A percentile compares a stretch with the other conserved stretches of the same genome.
Conservation (phyloP, 2,888 invertebrate species). For the Boloria selene region DNA sequence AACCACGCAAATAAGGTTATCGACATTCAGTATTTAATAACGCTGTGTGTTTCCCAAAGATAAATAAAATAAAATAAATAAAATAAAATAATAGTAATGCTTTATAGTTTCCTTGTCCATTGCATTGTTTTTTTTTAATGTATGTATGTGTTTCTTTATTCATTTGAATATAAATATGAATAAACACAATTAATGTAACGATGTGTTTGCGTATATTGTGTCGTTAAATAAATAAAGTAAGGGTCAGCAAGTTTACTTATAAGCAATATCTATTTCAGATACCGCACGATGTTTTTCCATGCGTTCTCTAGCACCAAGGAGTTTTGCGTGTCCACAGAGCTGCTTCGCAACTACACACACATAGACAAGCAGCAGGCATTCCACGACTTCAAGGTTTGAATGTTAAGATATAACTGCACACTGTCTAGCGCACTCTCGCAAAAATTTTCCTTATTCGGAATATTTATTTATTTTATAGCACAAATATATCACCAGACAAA, state of each 20-base stretch:
- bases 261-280: conserved; percentile 61
- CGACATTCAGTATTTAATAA: no score
- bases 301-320: conserved; percentile 90
- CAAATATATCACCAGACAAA: not conserved
- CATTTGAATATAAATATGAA: no score
- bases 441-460: not conserved
- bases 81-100: no score
- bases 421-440: not conserved
- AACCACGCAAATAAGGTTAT: no score
- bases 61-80: no score
- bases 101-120: no score
- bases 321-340: conserved; percentile 88
- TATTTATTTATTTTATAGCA: conserved; percentile 1
- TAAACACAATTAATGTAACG: no score
- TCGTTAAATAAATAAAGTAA: not conserved
- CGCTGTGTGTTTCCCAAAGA: no score
- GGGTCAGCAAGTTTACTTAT: conserved; percentile 4
- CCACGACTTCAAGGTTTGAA: conserved; percentile 85
- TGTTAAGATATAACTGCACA: conserved; percentile 35
- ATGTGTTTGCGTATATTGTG: not conserved
- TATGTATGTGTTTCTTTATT: no score
- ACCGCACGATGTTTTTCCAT: conserved; percentile 90
- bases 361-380: conserved; percentile 86
- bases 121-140: no score
- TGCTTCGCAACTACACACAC: conserved; percentile 87